phyloP scores from a whole-genome alignment of 2,888 invertebrate genomes.

The Osedax frankpressi region DNA sequence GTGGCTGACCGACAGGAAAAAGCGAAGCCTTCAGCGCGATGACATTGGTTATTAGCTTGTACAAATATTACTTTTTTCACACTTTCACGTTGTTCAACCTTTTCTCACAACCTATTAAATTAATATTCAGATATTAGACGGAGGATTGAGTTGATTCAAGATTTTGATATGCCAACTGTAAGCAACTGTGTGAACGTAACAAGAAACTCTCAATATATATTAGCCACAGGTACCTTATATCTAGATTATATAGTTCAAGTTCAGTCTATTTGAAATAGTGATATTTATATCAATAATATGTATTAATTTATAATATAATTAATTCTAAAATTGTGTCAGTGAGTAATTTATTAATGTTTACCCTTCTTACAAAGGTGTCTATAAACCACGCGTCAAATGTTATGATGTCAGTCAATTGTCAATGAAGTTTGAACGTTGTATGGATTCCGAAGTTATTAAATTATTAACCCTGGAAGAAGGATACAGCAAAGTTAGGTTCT shows the following conservation, averaged over 20 bases:
- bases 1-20: slow-evolving; percentile 48
- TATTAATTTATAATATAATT: too few species aligned
- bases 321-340: too few species aligned
- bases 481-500: slow-evolving; percentile 83
- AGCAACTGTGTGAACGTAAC: slow-evolving; percentile 72
- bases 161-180: slow-evolving; percentile 95
- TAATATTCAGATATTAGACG: slow-evolving; percentile 63
- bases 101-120: too few species aligned
- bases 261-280: too few species aligned
- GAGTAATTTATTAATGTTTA: background rate
- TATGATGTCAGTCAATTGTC: slow-evolving; percentile 90
- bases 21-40: slow-evolving; percentile 65
- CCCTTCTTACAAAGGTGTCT: slow-evolving; percentile 49
- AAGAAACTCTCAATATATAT: slow-evolving; percentile 77
- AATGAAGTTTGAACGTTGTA: slow-evolving; percentile 90
- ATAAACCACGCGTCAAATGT: slow-evolving; percentile 88
- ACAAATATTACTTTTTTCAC: too few species aligned
- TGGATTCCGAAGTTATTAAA: slow-evolving; percentile 89
- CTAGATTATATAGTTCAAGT: too few species aligned
- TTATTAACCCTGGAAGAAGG: slow-evolving; percentile 86
- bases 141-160: slow-evolving; percentile 89
- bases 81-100: too few species aligned
- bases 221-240: slow-evolving; percentile 84
- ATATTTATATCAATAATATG: too few species aligned
- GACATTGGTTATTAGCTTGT: slow-evolving; percentile 66